phyloP scores from a whole-genome alignment of 2,888 invertebrate species.

The Andricus quercusramuli region DNA sequence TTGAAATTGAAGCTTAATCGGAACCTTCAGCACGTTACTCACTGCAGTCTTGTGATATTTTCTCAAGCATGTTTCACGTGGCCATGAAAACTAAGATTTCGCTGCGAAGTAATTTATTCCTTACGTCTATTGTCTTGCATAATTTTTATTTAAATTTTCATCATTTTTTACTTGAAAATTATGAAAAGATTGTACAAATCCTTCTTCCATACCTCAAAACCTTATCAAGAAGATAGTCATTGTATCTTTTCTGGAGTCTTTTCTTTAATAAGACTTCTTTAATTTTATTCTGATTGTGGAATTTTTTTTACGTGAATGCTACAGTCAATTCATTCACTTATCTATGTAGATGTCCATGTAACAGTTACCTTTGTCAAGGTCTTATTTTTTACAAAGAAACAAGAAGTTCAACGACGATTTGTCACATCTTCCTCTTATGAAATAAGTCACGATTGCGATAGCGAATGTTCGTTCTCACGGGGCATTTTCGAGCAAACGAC shows the following conservation, averaged over 20 bases:
- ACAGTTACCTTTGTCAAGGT: slow-evolving; percentile 33
- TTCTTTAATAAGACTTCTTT: background rate
- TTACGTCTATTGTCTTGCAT: slow-evolving; percentile 10
- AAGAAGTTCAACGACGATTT: slow-evolving; percentile 22
- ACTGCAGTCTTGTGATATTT: slow-evolving; percentile 26
- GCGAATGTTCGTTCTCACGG: slow-evolving; percentile 1
- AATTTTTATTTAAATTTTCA: slow-evolving; percentile 7
- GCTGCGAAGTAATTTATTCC: background rate
- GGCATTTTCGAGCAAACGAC: background rate
- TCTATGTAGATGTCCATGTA: slow-evolving; percentile 4
- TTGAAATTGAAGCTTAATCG: slow-evolving; percentile 17
- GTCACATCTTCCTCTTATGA: slow-evolving; percentile 36
- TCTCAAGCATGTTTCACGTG: slow-evolving; percentile 18
- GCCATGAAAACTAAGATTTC: slow-evolving; percentile 28
- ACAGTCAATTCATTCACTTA: background rate
- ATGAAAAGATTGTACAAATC: too few species aligned
- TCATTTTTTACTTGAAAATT: background rate
- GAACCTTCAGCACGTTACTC: slow-evolving; percentile 27
- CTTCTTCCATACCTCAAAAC: background rate
- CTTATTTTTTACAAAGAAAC: background rate
- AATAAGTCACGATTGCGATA: slow-evolving; percentile 38
- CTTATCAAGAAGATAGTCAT: background rate
- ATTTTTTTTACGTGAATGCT: slow-evolving; percentile 9
- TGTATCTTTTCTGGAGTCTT: background rate
- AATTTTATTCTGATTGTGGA: background rate